phyloP scores from a whole-genome alignment of 2,888 invertebrate species.

The Philonicus albiceps region DNA sequence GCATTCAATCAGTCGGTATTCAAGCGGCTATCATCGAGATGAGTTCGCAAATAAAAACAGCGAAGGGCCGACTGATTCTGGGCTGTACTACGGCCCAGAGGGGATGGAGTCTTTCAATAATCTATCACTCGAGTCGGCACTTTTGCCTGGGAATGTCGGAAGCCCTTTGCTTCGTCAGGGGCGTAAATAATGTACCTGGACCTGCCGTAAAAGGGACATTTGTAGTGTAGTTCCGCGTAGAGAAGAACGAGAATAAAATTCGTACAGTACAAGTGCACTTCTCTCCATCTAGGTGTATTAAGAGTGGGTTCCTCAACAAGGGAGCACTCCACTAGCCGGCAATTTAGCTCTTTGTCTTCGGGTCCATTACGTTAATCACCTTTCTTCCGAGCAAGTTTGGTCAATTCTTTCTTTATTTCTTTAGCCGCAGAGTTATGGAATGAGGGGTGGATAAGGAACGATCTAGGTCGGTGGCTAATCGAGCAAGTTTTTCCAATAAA shows the following conservation, averaged over 20 bases:
- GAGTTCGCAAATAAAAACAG: slow-evolving; percentile 12
- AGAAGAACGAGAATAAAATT: not conserved
- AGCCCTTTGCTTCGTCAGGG: not conserved
- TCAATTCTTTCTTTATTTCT: not conserved
- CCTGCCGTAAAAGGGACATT: not conserved
- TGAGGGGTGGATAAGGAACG: not conserved
- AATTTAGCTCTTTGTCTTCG: slow-evolving; percentile 7
- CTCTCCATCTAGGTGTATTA: not conserved
- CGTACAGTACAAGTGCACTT: not conserved
- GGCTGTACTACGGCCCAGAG: not conserved
- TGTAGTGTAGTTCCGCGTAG: not conserved
- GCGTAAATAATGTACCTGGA: not conserved
- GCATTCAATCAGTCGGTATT: slow-evolving; percentile 31
- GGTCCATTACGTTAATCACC: slow-evolving; percentile 25
- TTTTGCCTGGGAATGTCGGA: not conserved
- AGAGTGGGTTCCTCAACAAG: not conserved
- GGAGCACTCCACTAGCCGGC: not conserved
- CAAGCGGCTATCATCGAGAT: slow-evolving; percentile 28
- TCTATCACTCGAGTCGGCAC: slow-evolving; percentile 2
- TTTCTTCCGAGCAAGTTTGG: not conserved
- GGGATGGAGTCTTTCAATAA: not conserved
- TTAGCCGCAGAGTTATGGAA: not conserved
- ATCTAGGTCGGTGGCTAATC: not conserved
- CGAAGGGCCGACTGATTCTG: not conserved
- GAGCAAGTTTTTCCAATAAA: slow-evolving; percentile 7